Conservation (phyloP, 2,888 invertebrate genomes). For the Mimachlamys varia region DNA sequence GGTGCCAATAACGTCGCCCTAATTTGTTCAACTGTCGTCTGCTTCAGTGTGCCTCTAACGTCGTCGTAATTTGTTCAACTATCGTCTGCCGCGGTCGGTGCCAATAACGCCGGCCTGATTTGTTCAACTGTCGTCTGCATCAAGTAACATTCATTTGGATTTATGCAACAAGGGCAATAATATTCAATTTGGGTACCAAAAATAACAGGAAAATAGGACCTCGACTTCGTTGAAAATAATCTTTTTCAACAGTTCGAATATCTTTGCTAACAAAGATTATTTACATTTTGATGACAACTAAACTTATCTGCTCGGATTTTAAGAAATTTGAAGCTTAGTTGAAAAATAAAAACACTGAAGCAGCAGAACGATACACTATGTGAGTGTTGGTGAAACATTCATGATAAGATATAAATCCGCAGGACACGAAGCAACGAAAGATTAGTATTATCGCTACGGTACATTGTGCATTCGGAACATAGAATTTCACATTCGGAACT, state of each 20-base stretch:
- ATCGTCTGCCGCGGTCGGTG: not conserved
- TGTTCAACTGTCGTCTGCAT: not conserved
- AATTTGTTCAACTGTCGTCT: too few species aligned
- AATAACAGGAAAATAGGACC: not conserved
- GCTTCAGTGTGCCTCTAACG: too few species aligned
- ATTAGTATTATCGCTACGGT: not conserved
- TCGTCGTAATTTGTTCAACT: too few species aligned
- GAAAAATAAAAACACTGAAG: not conserved
- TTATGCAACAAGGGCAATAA: not conserved
- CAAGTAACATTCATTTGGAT: not conserved
- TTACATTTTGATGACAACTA: not conserved
- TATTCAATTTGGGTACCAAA: not conserved
- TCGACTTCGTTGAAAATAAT: not conserved
- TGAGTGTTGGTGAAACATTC: not conserved
- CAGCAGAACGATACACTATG: not conserved
- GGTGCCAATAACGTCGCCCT: too few species aligned
- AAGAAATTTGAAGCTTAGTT: not conserved
- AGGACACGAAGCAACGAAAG: not conserved
- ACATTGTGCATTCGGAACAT: not conserved
- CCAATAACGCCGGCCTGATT: too few species aligned
- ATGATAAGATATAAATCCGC: not conserved
- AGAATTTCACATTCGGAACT: not conserved
- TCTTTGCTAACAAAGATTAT: not conserved
- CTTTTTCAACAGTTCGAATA: not conserved
- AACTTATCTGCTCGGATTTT: too few species aligned